Evolutionary conservation across 2,797 vertebrate genomes (phyloP).

Genomic region (Callimico goeldii): DNA sequence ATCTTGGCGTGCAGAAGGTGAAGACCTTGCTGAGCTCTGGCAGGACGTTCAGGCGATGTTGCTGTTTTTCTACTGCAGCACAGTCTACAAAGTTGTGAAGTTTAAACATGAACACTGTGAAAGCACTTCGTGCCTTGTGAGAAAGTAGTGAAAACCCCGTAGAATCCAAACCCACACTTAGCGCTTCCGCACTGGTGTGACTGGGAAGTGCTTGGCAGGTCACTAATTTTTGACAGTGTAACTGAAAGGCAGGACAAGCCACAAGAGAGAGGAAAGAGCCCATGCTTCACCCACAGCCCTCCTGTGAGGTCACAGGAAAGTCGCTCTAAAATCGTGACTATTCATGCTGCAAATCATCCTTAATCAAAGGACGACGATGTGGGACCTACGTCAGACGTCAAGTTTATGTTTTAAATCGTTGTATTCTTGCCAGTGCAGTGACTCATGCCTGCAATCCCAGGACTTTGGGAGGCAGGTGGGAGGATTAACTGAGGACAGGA

Average conservation of each 20-base stretch:
- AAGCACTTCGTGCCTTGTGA: background rate
- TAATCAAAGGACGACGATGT: background rate
- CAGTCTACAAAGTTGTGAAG: background rate
- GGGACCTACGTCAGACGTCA: background rate
- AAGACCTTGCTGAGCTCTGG: background rate
- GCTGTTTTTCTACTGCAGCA: background rate
- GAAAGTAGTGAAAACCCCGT: background rate
- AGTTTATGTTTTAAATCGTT: background rate
- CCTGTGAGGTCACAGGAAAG: background rate
- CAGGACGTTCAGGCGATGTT: background rate
- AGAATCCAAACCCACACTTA: background rate
- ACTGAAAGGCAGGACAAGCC: background rate
- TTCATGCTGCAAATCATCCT: background rate
- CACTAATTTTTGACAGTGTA: background rate
- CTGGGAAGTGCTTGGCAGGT: background rate
- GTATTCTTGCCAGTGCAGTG: background rate
- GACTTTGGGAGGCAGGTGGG: background rate
- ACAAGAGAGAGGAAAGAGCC: background rate
- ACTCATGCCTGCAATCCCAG: background rate
- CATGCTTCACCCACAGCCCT: background rate
- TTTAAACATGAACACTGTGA: conserved; percentile 3
- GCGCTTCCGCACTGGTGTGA: background rate
- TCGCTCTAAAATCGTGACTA: background rate
- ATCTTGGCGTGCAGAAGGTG: background rate
- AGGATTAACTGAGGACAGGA: background rate